Base-by-base conservation (phyloP, 2,888 invertebrate species). In the Drosophila robusta region DNA sequence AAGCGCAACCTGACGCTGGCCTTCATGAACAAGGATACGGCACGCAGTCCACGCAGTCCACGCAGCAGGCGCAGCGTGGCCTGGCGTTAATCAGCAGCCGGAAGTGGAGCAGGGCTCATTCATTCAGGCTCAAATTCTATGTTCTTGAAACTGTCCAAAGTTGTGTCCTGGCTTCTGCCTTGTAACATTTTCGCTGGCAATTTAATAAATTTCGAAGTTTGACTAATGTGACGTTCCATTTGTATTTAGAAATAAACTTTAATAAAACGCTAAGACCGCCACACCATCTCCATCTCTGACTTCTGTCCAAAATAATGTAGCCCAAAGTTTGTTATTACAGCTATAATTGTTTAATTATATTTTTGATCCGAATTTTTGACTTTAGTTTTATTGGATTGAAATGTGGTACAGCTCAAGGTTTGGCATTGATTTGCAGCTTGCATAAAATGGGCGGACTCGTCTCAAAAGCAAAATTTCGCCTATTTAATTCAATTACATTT, bases 1-100 rank as follows among this genome's bases (percentile, higher is more conserved):
- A 83, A 87, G 5, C 81, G 82, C 3, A 56, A 84, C 14, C 44
- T 83, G 7, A 62, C 87, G 5, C 47, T 83, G 0, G 87, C 82
- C 1, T 83, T 83, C 6, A 32, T 68, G 58, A 58, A 64, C 39
- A 78, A 60, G 7, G 45, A 72, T 38, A 6, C 42, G 4, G 3
- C 54, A n/a, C 47, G 50, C 22, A 60, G 51, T 5, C 52, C 49
- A 1, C 50, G 47, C 1, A 29, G 42, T 3, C 57, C 45, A 2
- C 50, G 34, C 5, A 8, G 5, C 3, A 29, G 2, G 6, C 44
- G 32, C 45, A 57, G 47, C 46, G 58, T 38, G 2, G 41, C 55
- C n/a, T 76, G 78, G 75, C n/a, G 73, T 0, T 67, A 55, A 29
- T 8, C 8, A 0, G n/a, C 26, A 11, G 9, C 11, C 38, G 38